Evolutionary conservation across 2,797 vertebrate species (phyloP), one percentile per base, ranked within the genome.

Genomic region (Aplochiton taeniatus): DNA sequence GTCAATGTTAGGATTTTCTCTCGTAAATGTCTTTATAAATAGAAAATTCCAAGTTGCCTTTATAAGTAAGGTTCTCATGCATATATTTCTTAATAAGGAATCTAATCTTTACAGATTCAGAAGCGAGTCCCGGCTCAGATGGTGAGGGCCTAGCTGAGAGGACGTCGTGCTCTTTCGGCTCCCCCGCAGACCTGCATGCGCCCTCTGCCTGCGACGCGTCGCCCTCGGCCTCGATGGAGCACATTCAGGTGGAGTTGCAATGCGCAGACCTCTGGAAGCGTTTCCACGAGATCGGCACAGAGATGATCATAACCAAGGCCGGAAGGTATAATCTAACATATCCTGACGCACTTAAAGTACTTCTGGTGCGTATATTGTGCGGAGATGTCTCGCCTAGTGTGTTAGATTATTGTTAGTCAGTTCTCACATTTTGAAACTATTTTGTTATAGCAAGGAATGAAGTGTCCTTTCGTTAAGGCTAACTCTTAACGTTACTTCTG

Each of bases 271-370:
- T 99, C 68, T 99, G 97, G 97, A 98, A 99, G 88, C 93, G 97
- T 73, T 98, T 99, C 90, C 97, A 99, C 67, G 97, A 98, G 70
- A 99, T 99, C 69, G 97, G 97, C 75, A 99, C 97, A 0, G 97
- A 99, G 88, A 99, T 99, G 97, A 99, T 99, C 80, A 99, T 99
- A 90, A 99, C 97, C 0, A 99, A 99, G 87, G 97, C 97, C 69
- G 97, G 97, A 85, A 97, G 97, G 97, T 98, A 13, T 1, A 54
- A n/a, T 11, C 66, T 43, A 8, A 13, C 51, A 11, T 31, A 59
- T 31, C 31, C 31, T 31, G 31, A 31, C 43, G 44, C 4, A 8
- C 52, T 20, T 17, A 1, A 4, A 16, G 19, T 20, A 10, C 42
- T 62, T 31, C 31, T 6, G 6, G 31, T 2, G 31, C 31, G 31